phyloP scores from a whole-genome alignment of 2,797 vertebrate species.

The Glyptemys insculpta region DNA sequence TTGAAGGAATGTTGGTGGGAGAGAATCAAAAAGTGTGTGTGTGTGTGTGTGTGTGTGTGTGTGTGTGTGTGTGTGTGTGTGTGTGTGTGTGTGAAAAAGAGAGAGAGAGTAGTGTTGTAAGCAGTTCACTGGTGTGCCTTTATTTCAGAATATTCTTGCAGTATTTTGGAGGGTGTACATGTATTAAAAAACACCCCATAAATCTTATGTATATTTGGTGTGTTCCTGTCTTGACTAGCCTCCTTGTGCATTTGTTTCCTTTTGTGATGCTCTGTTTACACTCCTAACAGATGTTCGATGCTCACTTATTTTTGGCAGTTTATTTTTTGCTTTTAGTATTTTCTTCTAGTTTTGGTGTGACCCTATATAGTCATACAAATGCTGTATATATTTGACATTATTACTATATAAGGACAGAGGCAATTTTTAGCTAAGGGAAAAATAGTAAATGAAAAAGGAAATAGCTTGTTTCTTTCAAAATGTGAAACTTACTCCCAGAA shows the following conservation, averaged over 20 bases:
- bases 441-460: conserved; percentile 26
- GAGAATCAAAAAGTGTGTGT: background rate
- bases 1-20: background rate
- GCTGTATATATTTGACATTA: background rate
- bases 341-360: background rate
- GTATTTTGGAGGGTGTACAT: background rate
- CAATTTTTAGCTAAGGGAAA: conserved; percentile 42
- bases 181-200: background rate
- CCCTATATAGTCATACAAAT: conserved; percentile 41
- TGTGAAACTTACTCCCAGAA: background rate
- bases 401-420: conserved; percentile 60
- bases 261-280: conserved; percentile 29
- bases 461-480: background rate
- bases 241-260: conserved; percentile 32
- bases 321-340: conserved; percentile 42
- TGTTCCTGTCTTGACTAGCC: conserved; percentile 7
- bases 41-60: background rate
- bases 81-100: fast-evolving
- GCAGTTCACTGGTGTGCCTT: fast-evolving
- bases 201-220: background rate
- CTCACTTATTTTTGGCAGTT: conserved; percentile 51
- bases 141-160: background rate
- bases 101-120: background rate
- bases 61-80: background rate
- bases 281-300: conserved; percentile 43